Evolutionary conservation across 2,797 vertebrate species (phyloP), one percentile per base, ranked within the genome.

Genomic region (Mormyrus hasselquistii): DNA sequence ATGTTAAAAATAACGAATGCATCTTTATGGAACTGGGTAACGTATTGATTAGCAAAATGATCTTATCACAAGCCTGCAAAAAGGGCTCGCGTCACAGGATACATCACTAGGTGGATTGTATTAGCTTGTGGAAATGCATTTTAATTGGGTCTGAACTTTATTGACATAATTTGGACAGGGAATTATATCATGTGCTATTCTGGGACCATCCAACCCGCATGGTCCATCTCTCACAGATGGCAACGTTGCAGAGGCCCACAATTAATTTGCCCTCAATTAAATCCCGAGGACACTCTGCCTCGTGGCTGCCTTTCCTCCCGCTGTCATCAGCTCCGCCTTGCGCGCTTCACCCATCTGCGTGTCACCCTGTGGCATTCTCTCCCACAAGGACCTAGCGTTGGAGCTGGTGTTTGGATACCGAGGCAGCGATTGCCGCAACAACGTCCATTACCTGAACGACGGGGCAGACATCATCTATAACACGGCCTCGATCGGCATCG

Each of bases 381-480:
- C 82, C 82, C 82, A 52, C 82, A 49, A 85, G 98, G 98, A 99
- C 92, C 95, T 99, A 53, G 97, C 98, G 91, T 93, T 99, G 95
- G 99, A 99, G 91, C 95, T 99, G 92, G 98, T 99, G 73, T 99
- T 99, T 93, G 99, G 99, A 93, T 99, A 99, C 93, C 97, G 99
- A 92, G 98, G 99, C 93, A 98, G 96, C 93, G 99, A 99, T 95
- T 99, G 98, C 94, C 97, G 99, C 91, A 99, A 99, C 94, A 99
- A 99, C 69, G 98, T 99, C 92, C 98, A 99, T 95, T 99, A 99
- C 94, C 95, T 99, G 95, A 99, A 99, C 88, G 99, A 99, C 76
- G 97, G 99, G 89, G 97, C 97, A 53, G 98, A 99, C 92, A 98
- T 99, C 89, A 97, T 99, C 94, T 99, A 99, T 94, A 98, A 99